phyloP scores from a whole-genome alignment of 2,888 invertebrate genomes.

The Tetragonisca angustula region DNA sequence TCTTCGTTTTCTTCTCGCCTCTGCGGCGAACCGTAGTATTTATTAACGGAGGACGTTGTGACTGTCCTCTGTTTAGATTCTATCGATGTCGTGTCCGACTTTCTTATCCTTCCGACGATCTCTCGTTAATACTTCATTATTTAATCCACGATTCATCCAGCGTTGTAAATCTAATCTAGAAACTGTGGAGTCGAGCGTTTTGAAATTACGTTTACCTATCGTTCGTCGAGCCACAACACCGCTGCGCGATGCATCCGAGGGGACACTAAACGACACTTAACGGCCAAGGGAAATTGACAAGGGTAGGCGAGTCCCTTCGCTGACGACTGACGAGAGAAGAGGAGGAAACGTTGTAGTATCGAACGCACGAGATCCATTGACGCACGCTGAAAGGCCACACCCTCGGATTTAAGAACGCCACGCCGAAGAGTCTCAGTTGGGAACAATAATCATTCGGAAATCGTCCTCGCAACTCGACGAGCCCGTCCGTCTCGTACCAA shows the following conservation, averaged over 20 bases:
- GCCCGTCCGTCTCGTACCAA: slow-evolving; percentile 41
- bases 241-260: not conserved
- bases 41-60: not conserved
- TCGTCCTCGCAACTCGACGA: slow-evolving; percentile 40
- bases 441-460: slow-evolving; percentile 44
- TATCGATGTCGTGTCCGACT: not conserved
- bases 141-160: not conserved
- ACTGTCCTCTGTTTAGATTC: too few species aligned
- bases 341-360: not conserved
- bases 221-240: not conserved
- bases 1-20: not conserved
- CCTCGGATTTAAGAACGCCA: not conserved
- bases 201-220: not conserved
- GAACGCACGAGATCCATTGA: too few species aligned
- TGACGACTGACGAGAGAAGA: not conserved
- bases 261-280: not conserved
- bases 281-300: not conserved
- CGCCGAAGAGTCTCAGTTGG: slow-evolving; percentile 35
- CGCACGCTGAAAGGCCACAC: too few species aligned
- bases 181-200: not conserved
- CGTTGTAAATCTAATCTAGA: not conserved
- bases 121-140: not conserved
- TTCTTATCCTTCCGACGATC: not conserved
- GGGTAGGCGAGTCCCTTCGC: not conserved
- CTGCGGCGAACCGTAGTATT: not conserved